A percentile compares a stretch with the other conserved stretches of the same genome.
phyloP scores from a whole-genome alignment of 2,888 invertebrate genomes.

The Heliconius cydno region DNA sequence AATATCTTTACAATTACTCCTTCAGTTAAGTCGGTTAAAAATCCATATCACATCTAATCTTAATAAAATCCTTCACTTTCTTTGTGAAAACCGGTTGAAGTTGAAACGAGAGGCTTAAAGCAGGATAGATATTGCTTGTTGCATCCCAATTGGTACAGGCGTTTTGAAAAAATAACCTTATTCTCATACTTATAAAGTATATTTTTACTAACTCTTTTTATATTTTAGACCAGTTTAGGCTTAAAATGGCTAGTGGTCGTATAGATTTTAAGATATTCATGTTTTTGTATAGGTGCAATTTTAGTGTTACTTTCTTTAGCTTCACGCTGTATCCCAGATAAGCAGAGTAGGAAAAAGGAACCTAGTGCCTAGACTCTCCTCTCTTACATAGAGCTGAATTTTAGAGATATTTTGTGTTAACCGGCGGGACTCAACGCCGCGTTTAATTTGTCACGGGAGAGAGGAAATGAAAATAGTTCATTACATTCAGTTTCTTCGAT shows the following conservation, averaged over 20 bases:
- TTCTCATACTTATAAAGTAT: background rate
- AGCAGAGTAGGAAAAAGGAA: background rate
- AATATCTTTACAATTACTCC: background rate
- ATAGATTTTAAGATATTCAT: constrained; percentile 4
- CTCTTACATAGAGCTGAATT: background rate
- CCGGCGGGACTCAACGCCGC: background rate
- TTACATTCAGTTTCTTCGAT: background rate
- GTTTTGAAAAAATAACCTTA: background rate
- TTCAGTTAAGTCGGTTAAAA: constrained; percentile 11
- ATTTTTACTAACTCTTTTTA: background rate
- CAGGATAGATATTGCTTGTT: constrained; percentile 12
- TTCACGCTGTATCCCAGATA: background rate
- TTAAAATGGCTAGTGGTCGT: background rate
- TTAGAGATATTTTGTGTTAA: background rate
- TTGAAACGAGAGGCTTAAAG: constrained; percentile 9
- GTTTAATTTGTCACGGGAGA: background rate
- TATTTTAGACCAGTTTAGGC: constrained; percentile 13
- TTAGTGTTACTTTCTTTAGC: background rate
- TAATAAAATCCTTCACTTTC: constrained; percentile 43
- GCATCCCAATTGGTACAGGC: background rate
- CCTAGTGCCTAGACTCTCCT: background rate
- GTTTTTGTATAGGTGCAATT: background rate
- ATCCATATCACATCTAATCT: constrained; percentile 40
- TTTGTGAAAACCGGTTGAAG: constrained; percentile 25
- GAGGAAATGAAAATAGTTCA: background rate